Evolutionary conservation across 2,797 vertebrate species (phyloP).

Genomic region (Silurus lanzhouensis): DNA sequence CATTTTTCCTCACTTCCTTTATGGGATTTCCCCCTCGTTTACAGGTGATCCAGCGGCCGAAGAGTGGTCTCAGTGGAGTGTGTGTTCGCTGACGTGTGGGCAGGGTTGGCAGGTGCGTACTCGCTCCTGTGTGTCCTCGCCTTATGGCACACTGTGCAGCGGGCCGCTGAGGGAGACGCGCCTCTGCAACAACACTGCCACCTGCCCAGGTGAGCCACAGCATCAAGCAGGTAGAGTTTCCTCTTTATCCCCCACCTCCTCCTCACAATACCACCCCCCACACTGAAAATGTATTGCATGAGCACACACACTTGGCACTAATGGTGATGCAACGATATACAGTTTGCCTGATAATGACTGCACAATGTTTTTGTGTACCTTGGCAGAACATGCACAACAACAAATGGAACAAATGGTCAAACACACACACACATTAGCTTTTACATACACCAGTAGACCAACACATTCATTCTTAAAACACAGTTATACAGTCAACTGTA

Average conservation of each 20-base stretch:
- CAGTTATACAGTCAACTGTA: not conserved
- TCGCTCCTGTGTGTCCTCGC: slow-evolving; percentile 94
- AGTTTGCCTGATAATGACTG: not conserved
- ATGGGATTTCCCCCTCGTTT: not conserved
- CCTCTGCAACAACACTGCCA: slow-evolving; percentile 93
- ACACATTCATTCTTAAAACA: not conserved
- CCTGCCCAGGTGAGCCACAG: slow-evolving; percentile 87
- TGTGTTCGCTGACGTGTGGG: slow-evolving; percentile 95
- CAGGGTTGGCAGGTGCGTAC: slow-evolving; percentile 96
- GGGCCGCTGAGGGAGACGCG: slow-evolving; percentile 93
- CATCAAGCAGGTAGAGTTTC: slow-evolving; percentile 73
- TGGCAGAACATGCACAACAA: not conserved
- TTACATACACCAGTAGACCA: no score
- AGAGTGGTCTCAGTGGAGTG: slow-evolving; percentile 99
- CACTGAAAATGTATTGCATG: not conserved
- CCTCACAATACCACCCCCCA: slow-evolving; percentile 11
- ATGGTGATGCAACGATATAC: not conserved
- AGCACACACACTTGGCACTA: not conserved
- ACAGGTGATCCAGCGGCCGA: slow-evolving; percentile 94
- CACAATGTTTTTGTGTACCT: not conserved
- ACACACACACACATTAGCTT: not conserved
- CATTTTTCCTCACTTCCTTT: not conserved
- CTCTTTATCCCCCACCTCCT: not conserved
- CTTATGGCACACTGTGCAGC: slow-evolving; percentile 95
- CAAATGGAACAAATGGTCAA: not conserved